Conservation (phyloP, 2,113 vertebrate species). For the Nematolebias whitei region DNA sequence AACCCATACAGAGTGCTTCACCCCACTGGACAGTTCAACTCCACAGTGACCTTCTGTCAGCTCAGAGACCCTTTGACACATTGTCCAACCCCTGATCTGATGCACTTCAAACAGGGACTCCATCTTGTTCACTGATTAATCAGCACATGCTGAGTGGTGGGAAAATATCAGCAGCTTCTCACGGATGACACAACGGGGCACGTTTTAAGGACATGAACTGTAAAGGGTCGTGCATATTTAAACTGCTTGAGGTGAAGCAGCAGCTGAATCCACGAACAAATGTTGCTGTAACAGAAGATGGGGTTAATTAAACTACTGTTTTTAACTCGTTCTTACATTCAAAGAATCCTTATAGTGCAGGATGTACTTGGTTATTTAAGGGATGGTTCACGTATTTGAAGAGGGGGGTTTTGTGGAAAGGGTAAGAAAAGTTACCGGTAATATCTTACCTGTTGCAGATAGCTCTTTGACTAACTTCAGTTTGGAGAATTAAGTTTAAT, state of each 20-base stretch:
- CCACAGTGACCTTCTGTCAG: not conserved
- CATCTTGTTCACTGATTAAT: constrained; percentile 17
- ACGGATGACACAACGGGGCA: constrained; percentile 37
- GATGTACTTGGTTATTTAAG: no score
- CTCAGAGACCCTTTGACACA: constrained; percentile 22
- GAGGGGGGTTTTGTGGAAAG: no score
- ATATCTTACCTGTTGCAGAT: no score
- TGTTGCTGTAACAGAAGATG: not conserved
- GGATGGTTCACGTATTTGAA: no score
- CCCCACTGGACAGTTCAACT: not conserved
- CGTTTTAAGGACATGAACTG: constrained; percentile 31
- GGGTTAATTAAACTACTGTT: no score
- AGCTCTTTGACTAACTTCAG: no score
- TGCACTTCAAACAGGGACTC: constrained; percentile 3
- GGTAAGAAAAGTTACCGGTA: no score
- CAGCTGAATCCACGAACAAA: constrained; percentile 9
- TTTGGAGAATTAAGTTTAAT: no score
- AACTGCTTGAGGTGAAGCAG: constrained; percentile 2
- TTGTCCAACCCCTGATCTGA: constrained; percentile 2
- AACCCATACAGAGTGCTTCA: no score
- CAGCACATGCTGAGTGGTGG: constrained; percentile 13
- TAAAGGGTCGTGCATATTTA: constrained; percentile 36
- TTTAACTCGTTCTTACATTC: no score
- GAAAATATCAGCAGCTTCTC: not conserved
- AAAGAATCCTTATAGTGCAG: no score